phyloP scores from a whole-genome alignment of 2,113 vertebrate species.

The Rhombomys opimus region DNA sequence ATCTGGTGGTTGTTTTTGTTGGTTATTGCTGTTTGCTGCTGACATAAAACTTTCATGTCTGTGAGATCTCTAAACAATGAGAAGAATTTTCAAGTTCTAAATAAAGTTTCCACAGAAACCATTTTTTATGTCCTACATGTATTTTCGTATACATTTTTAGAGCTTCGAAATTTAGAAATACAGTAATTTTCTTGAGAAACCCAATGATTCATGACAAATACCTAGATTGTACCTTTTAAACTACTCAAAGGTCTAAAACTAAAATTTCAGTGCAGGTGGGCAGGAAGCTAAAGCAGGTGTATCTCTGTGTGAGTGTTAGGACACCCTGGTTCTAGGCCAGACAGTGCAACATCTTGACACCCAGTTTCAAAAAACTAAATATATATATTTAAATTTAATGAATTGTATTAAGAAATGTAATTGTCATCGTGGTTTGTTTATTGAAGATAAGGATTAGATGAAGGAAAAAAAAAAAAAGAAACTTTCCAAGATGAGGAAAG shows the following conservation, averaged over 20 bases:
- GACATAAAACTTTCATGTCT: conserved; percentile 19
- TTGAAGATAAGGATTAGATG: conserved; percentile 13
- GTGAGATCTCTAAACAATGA: conserved; percentile 28
- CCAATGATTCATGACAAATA: conserved; percentile 2
- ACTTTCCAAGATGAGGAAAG: conserved; percentile 33
- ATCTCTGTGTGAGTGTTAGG: not conserved
- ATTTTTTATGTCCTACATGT: not conserved
- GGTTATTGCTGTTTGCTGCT: conserved; percentile 22
- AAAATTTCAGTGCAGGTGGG: conserved; percentile 7
- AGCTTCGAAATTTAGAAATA: not conserved
- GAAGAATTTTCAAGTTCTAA: conserved; percentile 32
- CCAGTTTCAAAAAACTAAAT: not conserved
- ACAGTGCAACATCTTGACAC: not conserved
- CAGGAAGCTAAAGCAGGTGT: not conserved
- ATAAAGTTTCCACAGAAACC: not conserved
- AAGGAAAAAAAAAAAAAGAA: conserved; percentile 35
- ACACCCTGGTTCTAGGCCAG: not conserved
- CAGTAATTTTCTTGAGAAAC: not conserved
- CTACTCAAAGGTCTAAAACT: not conserved
- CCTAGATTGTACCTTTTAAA: conserved; percentile 30
- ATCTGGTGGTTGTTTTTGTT: conserved; percentile 43
- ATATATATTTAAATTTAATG: not conserved
- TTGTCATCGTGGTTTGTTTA: conserved; percentile 12
- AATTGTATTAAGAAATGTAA: not conserved
- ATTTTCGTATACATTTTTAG: conserved; percentile 34